Evolutionary conservation across 2,113 vertebrate species (phyloP).

Genomic region (Oceanites oceanicus): DNA sequence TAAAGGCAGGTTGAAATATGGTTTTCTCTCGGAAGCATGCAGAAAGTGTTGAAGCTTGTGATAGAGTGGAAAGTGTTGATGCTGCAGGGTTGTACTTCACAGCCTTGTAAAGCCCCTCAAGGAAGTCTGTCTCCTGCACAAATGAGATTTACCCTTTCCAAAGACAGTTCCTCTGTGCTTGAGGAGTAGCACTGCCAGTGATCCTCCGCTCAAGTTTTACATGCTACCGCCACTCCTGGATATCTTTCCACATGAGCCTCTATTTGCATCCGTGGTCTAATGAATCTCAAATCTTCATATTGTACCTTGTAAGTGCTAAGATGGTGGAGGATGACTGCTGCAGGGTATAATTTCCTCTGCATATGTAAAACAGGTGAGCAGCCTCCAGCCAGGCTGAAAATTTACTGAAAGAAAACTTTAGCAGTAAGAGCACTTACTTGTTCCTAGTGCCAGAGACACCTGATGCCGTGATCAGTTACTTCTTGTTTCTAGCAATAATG

Average conservation of each 20-base stretch:
- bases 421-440: neutral
- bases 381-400: neutral
- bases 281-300: neutral
- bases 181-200: neutral
- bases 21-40: slow-evolving; percentile 17
- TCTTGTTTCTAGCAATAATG: neutral
- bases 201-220: slow-evolving; percentile 3
- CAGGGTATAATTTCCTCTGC: neutral
- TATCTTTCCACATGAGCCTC: neutral
- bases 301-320: neutral
- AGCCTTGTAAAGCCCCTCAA: slow-evolving; percentile 1
- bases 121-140: slow-evolving; percentile 17
- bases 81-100: slow-evolving; percentile 53
- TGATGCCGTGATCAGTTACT: neutral
- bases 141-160: slow-evolving; percentile 31
- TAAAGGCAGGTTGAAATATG: neutral
- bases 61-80: slow-evolving; percentile 14
- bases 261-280: neutral
- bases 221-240: neutral
- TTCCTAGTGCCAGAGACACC: neutral
- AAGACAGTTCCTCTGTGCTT: neutral
- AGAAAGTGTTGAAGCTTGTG: neutral
- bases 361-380: slow-evolving; percentile 25
- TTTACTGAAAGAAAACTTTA: neutral
- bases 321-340: neutral